Evolutionary conservation across 2,888 invertebrate species (phyloP).

Genomic region (Deroplatys truncata): DNA sequence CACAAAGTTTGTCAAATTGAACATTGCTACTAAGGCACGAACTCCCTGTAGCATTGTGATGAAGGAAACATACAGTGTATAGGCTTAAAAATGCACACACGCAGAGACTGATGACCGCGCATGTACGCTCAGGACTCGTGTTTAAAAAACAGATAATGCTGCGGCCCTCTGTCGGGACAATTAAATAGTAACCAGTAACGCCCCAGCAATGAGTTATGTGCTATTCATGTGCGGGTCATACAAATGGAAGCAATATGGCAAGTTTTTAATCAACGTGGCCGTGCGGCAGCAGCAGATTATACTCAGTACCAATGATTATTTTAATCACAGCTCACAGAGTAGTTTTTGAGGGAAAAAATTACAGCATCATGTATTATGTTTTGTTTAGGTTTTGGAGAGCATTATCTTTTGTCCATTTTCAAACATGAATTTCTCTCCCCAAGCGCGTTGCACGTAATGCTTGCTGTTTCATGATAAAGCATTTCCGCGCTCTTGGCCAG

Average conservation of each 20-base stretch:
- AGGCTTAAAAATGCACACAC: neutral
- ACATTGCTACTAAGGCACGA: too few species aligned
- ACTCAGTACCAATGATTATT: neutral
- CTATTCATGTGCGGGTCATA: neutral
- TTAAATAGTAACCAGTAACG: neutral
- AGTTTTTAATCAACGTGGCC: neutral
- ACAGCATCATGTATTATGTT: neutral
- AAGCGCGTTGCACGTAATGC: neutral
- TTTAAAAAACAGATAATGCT: neutral
- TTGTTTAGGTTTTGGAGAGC: neutral
- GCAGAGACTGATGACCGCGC: neutral
- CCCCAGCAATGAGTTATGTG: too few species aligned
- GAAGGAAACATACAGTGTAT: too few species aligned
- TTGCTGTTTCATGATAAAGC: neutral
- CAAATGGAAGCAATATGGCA: neutral
- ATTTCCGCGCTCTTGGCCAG: neutral
- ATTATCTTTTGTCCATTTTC: neutral
- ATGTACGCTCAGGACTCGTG: neutral
- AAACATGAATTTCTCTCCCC: neutral
- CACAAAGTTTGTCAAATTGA: too few species aligned
- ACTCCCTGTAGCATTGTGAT: too few species aligned
- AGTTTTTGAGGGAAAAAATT: neutral
- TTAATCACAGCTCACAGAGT: neutral
- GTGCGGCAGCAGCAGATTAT: neutral
- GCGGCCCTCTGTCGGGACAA: neutral